Base-by-base conservation (phyloP, 2,797 vertebrate genomes). In the Acrossocheilus fasciatus region DNA sequence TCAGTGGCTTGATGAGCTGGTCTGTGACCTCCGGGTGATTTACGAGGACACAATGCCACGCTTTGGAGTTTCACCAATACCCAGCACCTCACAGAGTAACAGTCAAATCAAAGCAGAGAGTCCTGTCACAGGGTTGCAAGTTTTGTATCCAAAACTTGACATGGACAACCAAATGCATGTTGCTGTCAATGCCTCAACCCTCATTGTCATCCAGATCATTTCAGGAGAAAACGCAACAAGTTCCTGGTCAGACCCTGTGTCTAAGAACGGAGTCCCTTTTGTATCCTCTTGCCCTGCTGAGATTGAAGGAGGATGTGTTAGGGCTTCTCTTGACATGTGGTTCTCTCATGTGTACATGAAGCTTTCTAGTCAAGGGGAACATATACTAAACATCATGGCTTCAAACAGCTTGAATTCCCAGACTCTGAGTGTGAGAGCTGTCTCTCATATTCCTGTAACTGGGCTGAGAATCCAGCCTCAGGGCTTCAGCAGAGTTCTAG, bases 1-100 rank as follows among this genome's bases (percentile, higher is more conserved):
- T 26, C 91, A 82, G 59, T 96, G 96, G 96, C 90, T 95, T 47
- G 96, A 97, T 8, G 91, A 90, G 26, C 90, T 94, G 45, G 88
- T 95, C 72, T 97, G 96, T 84, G 92, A 97, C 83, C 90, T 96
- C 62, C 93, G 90, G 52, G 85, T 96, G 85, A 89, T 94, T 47
- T 96, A 95, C 20, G 81, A 90, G 2, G 95, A 95, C 88, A 86
- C 89, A 3, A 86, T 91, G 47, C 88, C 87, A 34, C 86, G 89
- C n/a, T 88, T 91, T 2, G 86, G 89, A 34, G 18, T 85, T 79
- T 85, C 89, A 43, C 78, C 87, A 1, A 66, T 84, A 9, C 83
- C 89, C 20, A 91, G 81, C 17, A 91, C 91, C 84, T 30, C 59
- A 82, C 20, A 82, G n/a, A 17, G 92, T 91, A 76, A 83, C 86